phyloP scores from a whole-genome alignment of 2,797 vertebrate genomes.

The Labroides dimidiatus region DNA sequence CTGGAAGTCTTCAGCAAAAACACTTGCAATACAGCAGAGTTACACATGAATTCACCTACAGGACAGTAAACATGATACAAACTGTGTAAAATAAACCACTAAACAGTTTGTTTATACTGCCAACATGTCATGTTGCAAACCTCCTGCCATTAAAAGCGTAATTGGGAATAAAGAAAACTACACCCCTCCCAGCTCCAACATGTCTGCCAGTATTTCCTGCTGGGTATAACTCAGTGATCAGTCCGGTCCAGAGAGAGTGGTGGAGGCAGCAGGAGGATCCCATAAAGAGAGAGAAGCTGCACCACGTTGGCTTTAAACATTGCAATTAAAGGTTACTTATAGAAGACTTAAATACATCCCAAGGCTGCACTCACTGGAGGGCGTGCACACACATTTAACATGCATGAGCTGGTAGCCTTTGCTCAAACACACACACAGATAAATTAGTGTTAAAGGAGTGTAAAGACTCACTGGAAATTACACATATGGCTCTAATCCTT shows the following conservation, averaged over 20 bases:
- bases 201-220: not conserved
- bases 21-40: not conserved
- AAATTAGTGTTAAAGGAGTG: slow-evolving; percentile 1
- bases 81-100: not conserved
- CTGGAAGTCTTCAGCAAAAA: not conserved
- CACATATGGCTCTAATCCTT: not conserved
- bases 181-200: slow-evolving; percentile 3
- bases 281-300: slow-evolving; percentile 28
- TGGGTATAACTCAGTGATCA: slow-evolving; percentile 1
- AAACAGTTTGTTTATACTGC: not conserved
- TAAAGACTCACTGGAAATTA: not conserved
- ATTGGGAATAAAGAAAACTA: slow-evolving; percentile 3
- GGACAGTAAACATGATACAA: not conserved
- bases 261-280: slow-evolving; percentile 21
- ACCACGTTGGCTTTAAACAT: slow-evolving; percentile 36
- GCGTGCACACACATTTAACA: slow-evolving; percentile 3
- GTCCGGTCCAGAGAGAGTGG: slow-evolving; percentile 15
- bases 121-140: not conserved
- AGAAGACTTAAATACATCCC: slow-evolving; percentile 25
- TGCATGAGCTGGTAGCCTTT: not conserved
- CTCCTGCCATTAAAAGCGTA: slow-evolving; percentile 1
- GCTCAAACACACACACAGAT: not conserved
- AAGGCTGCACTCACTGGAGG: slow-evolving; percentile 15
- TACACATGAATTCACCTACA: not conserved
- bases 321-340: slow-evolving; percentile 39